phyloP scores from a whole-genome alignment of 1,140 invertebrate species.

The Odontomachus brunneus region DNA sequence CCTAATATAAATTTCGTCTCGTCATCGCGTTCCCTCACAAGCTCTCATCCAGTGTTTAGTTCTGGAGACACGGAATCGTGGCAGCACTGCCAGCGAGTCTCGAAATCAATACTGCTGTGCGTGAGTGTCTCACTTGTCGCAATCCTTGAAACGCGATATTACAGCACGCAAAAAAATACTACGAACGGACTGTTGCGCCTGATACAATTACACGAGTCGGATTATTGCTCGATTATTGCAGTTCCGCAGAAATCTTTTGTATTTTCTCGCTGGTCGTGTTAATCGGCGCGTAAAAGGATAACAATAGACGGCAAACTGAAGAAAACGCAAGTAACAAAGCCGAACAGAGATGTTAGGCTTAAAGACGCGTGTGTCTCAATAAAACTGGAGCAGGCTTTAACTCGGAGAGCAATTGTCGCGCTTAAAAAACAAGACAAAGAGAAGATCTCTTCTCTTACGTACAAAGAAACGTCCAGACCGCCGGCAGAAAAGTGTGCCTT shows the following conservation, averaged over 20 bases:
- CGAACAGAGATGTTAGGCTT: not conserved
- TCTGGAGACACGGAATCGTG: constrained; percentile 79
- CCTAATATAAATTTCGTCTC: constrained; percentile 24
- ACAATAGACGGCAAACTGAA: not conserved
- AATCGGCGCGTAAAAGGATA: not conserved
- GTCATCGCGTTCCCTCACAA: constrained; percentile 26
- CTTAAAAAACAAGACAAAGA: too few species aligned
- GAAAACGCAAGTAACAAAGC: not conserved
- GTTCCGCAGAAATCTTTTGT: constrained; percentile 6
- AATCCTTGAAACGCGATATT: constrained; percentile 80
- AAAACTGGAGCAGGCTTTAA: not conserved
- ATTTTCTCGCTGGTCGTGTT: not conserved
- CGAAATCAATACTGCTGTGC: constrained; percentile 84
- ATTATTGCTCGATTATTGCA: constrained; percentile 52
- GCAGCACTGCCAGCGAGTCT: constrained; percentile 81
- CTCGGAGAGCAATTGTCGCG: not conserved
- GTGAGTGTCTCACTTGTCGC: constrained; percentile 79
- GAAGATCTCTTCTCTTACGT: too few species aligned
- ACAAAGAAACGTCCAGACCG: too few species aligned
- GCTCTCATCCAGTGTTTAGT: constrained; percentile 78
- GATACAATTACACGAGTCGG: constrained; percentile 59
- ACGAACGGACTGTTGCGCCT: constrained; percentile 55
- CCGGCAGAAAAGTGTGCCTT: too few species aligned
- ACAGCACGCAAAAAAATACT: constrained; percentile 67
- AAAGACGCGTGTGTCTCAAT: not conserved